Evolutionary conservation across 2,888 invertebrate species (phyloP).

Genomic region (Macrostomum cliftonense): DNA sequence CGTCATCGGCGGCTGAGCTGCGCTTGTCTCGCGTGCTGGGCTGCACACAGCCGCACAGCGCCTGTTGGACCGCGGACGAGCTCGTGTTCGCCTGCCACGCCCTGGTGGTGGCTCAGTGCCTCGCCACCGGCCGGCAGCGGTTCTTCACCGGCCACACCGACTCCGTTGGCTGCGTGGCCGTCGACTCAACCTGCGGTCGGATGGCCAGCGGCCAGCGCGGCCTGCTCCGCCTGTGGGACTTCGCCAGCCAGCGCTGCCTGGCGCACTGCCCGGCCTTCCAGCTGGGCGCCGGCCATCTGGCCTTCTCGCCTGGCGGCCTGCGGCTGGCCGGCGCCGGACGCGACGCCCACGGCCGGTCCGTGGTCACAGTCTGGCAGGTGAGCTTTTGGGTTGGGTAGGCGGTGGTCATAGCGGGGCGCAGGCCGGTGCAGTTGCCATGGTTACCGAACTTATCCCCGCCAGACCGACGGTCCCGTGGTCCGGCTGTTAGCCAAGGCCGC

Average conservation of each 20-base stretch:
- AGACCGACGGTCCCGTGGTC: background rate
- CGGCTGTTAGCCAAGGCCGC: slow-evolving; percentile 1
- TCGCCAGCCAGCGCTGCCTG: slow-evolving; percentile 26
- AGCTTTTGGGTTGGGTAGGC: no score
- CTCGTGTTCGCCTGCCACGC: slow-evolving; percentile 35
- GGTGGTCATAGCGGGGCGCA: no score
- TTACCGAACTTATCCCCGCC: no score
- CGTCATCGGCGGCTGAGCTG: slow-evolving; percentile 17
- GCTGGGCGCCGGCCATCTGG: slow-evolving; percentile 21
- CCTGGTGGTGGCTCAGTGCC: slow-evolving; percentile 30
- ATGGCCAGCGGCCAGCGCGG: slow-evolving; percentile 35
- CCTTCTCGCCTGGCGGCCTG: slow-evolving; percentile 29
- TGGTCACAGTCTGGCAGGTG: no score
- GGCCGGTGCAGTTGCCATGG: no score
- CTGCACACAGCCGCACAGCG: background rate
- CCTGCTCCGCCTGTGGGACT: slow-evolving; percentile 32
- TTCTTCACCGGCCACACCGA: slow-evolving; percentile 37
- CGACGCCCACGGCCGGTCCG: slow-evolving; percentile 23
- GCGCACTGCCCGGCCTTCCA: slow-evolving; percentile 18
- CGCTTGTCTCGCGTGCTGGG: background rate
- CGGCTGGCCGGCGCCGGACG: slow-evolving; percentile 35
- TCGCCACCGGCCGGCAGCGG: slow-evolving; percentile 29
- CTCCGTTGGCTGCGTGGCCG: slow-evolving; percentile 31
- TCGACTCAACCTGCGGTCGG: slow-evolving; percentile 22
- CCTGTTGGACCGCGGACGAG: slow-evolving; percentile 12